These are phyloP conservation scores for Lasioglossum zephyrum DNA, from an alignment of 2,888 invertebrate genomes.

Conservation along the genomic window DNA sequence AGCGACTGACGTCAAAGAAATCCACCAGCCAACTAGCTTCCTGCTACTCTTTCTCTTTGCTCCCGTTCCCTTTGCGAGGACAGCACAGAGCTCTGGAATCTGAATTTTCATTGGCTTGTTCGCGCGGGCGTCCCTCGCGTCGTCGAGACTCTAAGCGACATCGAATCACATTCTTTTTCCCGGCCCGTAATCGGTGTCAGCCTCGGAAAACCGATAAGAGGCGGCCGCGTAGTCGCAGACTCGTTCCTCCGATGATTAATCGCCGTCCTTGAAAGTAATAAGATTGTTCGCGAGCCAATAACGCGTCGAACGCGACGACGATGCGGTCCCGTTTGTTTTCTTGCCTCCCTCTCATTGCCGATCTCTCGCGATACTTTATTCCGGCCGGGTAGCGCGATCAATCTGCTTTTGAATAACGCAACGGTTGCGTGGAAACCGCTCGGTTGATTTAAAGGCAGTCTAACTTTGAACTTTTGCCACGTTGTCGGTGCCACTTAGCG, in stretches of 20 bases:
- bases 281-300: slow-evolving; percentile 33
- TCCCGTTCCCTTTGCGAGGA: background rate
- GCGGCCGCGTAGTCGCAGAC: background rate
- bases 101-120: slow-evolving; percentile 29
- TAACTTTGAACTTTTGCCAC: slow-evolving; percentile 26
- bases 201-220: slow-evolving; percentile 36
- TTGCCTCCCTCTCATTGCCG: background rate
- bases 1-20: slow-evolving; percentile 41
- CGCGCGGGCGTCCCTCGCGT: slow-evolving; percentile 13
- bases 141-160: slow-evolving; percentile 26
- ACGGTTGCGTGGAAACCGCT: background rate
- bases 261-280: slow-evolving; percentile 34
- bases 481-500: slow-evolving; percentile 25
- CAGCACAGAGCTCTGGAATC: slow-evolving; percentile 9
- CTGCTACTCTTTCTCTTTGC: background rate
- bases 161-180: slow-evolving; percentile 8
- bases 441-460: slow-evolving; percentile 23
- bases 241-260: slow-evolving; percentile 56
- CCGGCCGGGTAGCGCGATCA: background rate
- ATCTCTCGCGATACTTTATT: slow-evolving; percentile 38
- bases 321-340: slow-evolving; percentile 40
- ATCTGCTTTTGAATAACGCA: background rate
- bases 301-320: slow-evolving; percentile 16
- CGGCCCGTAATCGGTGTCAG: background rate
- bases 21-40: background rate